These are phyloP conservation scores for Procapra przewalskii DNA, from an alignment of 2,113 vertebrate species.

Conservation along the genomic window DNA sequence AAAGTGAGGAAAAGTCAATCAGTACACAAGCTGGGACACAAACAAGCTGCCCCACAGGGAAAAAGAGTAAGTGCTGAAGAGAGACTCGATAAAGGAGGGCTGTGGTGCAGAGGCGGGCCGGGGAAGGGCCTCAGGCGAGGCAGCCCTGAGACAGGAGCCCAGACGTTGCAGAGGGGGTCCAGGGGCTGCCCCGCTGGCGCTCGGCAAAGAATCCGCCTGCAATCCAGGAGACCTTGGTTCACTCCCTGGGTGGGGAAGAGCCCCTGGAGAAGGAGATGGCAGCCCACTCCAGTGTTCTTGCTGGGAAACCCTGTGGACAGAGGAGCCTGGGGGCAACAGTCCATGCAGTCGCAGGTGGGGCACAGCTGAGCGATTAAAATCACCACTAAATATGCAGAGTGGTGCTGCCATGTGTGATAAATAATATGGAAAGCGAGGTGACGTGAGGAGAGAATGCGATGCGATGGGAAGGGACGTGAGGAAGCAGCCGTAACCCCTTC, in stretches of 20 bases:
- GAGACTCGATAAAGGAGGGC: accelerated
- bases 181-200: accelerated
- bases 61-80: neutral
- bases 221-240: neutral
- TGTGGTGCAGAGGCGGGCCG: accelerated
- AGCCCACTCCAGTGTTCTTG: neutral
- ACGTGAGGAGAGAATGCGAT: accelerated
- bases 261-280: neutral
- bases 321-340: neutral
- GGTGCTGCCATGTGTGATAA: neutral
- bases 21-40: neutral
- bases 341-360: neutral
- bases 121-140: neutral
- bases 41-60: neutral
- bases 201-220: neutral
- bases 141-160: neutral
- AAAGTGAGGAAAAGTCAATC: neutral
- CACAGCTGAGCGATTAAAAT: neutral
- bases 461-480: neutral
- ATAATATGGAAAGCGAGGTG: accelerated
- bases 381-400: neutral
- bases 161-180: accelerated
- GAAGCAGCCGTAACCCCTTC: accelerated
- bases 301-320: neutral
- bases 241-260: neutral